A percentile compares a stretch with the other conserved stretches of the same genome.
Conservation (phyloP, 2,797 vertebrate genomes). For the Neostethus bicornis region DNA sequence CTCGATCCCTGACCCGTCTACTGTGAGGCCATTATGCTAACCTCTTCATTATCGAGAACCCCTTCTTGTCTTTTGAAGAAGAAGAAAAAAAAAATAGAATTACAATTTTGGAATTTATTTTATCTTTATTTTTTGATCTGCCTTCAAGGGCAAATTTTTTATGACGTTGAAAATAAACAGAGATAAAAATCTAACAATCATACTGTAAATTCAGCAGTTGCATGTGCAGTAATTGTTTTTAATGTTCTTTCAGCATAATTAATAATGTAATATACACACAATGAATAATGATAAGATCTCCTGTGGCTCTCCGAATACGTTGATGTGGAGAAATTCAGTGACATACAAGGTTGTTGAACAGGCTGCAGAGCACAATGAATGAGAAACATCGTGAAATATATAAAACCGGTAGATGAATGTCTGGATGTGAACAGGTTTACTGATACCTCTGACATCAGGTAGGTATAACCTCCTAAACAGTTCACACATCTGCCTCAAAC, state of each 20-base stretch:
- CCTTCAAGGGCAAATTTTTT: no score
- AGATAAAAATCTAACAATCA: no score
- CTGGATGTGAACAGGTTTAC: conserved; percentile 29
- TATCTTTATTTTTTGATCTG: no score
- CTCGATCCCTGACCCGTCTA: no score
- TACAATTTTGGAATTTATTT: no score
- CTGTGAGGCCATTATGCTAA: no score
- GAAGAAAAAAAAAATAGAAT: no score
- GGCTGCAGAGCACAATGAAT: conserved; percentile 14
- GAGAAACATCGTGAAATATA: conserved; percentile 22
- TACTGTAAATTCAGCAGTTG: no score
- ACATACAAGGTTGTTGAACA: conserved; percentile 28
- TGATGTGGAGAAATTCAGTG: conserved; percentile 13
- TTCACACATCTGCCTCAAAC: conserved; percentile 37
- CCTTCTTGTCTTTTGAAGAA: no score
- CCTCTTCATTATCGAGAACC: no score
- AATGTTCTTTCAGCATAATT: not conserved
- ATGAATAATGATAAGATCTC: not conserved
- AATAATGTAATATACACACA: not conserved
- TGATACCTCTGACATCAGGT: conserved; percentile 41
- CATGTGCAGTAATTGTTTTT: not conserved
- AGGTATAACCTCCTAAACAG: conserved; percentile 32
- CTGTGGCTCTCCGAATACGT: not conserved
- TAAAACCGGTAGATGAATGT: conserved; percentile 38
- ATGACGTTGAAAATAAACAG: no score